phyloP scores from a whole-genome alignment of 2,888 invertebrate genomes.

The Cosmorhoe ocellata region DNA sequence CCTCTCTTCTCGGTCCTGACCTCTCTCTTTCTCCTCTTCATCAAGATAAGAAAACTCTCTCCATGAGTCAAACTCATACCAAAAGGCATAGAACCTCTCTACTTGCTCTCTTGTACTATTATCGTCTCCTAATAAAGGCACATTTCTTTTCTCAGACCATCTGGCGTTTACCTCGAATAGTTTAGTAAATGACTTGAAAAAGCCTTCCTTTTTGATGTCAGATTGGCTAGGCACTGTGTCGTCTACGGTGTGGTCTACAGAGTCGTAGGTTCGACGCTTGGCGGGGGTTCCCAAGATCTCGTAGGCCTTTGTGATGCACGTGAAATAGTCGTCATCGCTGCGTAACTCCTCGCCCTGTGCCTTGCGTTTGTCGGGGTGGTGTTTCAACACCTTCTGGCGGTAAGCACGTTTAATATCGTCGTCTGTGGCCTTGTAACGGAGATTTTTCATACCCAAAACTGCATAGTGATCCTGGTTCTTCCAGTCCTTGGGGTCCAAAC shows the following conservation, averaged over 20 bases:
- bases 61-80: conserved; percentile 99
- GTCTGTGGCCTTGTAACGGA: conserved; percentile 93
- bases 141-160: conserved; percentile 95
- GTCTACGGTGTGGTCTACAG: conserved; percentile 97
- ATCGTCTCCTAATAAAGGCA: conserved; percentile 91
- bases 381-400: conserved; percentile 88
- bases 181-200: conserved; percentile 86
- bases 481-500: conserved; percentile 97
- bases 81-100: conserved; percentile 97
- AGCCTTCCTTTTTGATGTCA: conserved; percentile 89
- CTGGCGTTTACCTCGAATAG: conserved; percentile 90
- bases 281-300: conserved; percentile 92
- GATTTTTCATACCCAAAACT: conserved; percentile 93
- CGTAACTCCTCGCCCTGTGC: conserved; percentile 93
- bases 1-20: conserved; percentile 97
- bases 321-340: conserved; percentile 97
- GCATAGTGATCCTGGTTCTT: conserved; percentile 99
- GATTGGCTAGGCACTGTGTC: conserved; percentile 90
- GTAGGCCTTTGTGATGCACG: conserved; percentile 98
- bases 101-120: conserved; percentile 91
- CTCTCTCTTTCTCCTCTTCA: conserved; percentile 99
- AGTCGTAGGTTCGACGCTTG: conserved; percentile 96
- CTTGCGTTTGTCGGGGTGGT: conserved; percentile 99
- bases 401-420: conserved; percentile 97
- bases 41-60: conserved; percentile 99